A percentile compares a stretch with the other conserved stretches of the same genome.
phyloP scores from a whole-genome alignment of 2,113 vertebrate genomes.

The Apeltes quadracus region DNA sequence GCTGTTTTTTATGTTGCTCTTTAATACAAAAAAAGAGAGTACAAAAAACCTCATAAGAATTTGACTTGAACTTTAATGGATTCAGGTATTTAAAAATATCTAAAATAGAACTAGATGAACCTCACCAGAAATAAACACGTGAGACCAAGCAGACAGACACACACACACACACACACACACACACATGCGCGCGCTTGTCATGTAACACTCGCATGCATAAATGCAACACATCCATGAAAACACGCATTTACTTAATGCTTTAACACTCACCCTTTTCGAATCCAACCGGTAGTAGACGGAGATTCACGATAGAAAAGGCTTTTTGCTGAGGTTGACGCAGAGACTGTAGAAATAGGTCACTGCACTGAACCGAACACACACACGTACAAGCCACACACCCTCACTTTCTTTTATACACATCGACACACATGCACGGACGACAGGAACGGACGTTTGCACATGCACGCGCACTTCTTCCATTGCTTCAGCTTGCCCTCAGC shows the following conservation, averaged over 20 bases:
- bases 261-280: conserved; percentile 40
- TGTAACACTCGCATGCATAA: conserved; percentile 31
- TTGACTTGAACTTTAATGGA: conserved; percentile 11
- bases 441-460: conserved; percentile 16
- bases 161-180: conserved; percentile 14
- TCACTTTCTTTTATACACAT: conserved; percentile 38
- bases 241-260: conserved; percentile 38
- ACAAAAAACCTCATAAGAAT: conserved; percentile 3
- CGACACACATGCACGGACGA: conserved; percentile 7
- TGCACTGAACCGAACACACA: conserved; percentile 41
- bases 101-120: conserved; percentile 18
- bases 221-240: conserved; percentile 42
- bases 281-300: conserved; percentile 38
- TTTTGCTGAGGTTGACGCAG: conserved; percentile 71
- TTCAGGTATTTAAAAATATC: conserved; percentile 14
- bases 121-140: background rate
- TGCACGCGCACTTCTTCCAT: conserved; percentile 16
- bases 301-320: conserved; percentile 46
- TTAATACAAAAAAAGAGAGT: background rate
- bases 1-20: conserved; percentile 1
- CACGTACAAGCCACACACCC: conserved; percentile 17
- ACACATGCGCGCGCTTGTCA: conserved; percentile 6
- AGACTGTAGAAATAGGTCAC: conserved; percentile 77
- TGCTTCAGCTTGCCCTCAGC: conserved; percentile 31
- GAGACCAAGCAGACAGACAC: conserved; percentile 3